These are phyloP conservation scores for Aphis craccivora DNA, from an alignment of 1,140 invertebrate genomes.

Conservation along the genomic window DNA sequence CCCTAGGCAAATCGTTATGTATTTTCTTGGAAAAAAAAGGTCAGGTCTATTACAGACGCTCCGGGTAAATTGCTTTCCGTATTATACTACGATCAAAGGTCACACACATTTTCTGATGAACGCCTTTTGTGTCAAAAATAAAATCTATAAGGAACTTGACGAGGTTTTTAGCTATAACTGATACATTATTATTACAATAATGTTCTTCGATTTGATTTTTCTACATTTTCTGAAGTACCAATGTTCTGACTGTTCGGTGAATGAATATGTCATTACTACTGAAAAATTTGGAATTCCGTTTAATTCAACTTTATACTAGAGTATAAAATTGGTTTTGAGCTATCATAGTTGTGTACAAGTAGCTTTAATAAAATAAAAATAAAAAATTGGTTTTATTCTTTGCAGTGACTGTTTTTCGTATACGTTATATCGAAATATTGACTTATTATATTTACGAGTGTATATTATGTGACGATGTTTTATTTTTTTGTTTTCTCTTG, in stretches of 20 bases:
- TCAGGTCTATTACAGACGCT: constrained; percentile 51
- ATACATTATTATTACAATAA: constrained; percentile 26
- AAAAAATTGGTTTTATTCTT: not conserved
- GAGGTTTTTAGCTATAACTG: not conserved
- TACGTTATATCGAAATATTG: constrained; percentile 25
- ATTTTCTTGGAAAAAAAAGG: constrained; percentile 44
- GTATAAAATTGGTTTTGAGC: not conserved
- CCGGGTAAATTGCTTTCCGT: constrained; percentile 49
- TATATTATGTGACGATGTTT: constrained; percentile 15
- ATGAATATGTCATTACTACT: not conserved
- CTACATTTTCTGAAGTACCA: not conserved
- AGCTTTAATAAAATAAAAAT: no score
- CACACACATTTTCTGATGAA: constrained; percentile 38
- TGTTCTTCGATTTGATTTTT: not conserved
- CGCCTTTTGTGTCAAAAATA: constrained; percentile 3
- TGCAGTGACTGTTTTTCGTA: not conserved
- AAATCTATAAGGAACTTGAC: constrained; percentile 2
- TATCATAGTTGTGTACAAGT: no score
- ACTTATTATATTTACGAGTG: constrained; percentile 4
- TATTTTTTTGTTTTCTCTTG: not conserved
- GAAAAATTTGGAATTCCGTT: not conserved
- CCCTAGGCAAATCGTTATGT: constrained; percentile 50
- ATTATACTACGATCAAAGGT: constrained; percentile 55
- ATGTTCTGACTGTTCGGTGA: not conserved
- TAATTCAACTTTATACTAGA: not conserved